Conservation (phyloP, 2,888 invertebrate species). For the Periphyllus acericola region DNA sequence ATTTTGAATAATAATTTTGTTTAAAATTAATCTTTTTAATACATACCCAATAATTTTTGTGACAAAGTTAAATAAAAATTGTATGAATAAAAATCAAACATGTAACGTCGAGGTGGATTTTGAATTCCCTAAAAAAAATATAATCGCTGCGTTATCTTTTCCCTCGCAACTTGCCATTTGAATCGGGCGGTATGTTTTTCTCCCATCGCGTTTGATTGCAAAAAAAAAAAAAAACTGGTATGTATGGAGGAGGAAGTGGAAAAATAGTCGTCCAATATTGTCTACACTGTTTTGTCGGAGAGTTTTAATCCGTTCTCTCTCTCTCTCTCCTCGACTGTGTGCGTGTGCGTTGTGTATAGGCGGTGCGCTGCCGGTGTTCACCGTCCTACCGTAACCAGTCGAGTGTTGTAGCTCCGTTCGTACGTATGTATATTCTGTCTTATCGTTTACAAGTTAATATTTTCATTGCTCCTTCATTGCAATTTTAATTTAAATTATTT, state of each 20-base stretch:
- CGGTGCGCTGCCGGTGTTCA: constrained; percentile 59
- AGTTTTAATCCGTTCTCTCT: constrained; percentile 49
- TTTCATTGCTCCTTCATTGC: neutral
- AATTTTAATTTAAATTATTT: neutral
- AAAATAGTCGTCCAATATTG: constrained; percentile 57
- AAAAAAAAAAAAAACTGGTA: constrained; percentile 25
- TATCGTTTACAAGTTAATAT: constrained; percentile 4
- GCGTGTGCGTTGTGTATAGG: constrained; percentile 33
- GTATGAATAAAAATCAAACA: too few species aligned
- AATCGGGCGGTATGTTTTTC: constrained; percentile 1
- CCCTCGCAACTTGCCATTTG: neutral
- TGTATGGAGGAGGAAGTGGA: constrained; percentile 19
- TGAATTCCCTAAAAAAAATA: neutral
- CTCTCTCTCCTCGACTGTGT: constrained; percentile 32
- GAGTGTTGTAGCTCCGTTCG: constrained; percentile 59
- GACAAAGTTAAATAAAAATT: neutral
- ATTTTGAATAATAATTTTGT: too few species aligned
- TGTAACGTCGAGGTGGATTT: neutral
- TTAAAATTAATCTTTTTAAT: neutral
- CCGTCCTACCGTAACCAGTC: constrained; percentile 62
- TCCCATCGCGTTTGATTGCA: constrained; percentile 32
- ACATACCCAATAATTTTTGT: neutral
- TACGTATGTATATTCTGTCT: constrained; percentile 11
- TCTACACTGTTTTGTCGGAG: constrained; percentile 53
- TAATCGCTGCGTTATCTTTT: neutral